Conservation (phyloP, 2,797 vertebrate species). For the Coilia nasus region DNA sequence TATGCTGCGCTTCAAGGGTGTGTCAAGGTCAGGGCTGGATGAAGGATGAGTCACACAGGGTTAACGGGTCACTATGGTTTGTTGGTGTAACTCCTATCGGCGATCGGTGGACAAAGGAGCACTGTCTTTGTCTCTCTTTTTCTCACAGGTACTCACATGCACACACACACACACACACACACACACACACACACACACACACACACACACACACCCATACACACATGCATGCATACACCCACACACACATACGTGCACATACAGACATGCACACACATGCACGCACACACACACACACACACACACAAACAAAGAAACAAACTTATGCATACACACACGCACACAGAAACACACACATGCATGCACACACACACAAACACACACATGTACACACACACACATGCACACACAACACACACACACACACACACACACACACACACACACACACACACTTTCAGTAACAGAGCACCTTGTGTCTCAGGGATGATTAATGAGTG, state of each 20-base stretch:
- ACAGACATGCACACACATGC: background rate
- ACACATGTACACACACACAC: too few species aligned
- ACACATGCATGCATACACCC: background rate
- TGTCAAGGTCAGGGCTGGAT: background rate
- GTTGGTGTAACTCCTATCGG: background rate
- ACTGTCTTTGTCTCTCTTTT: background rate
- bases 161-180: conserved; percentile 18
- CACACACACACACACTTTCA: background rate
- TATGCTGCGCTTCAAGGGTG: background rate
- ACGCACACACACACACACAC: background rate
- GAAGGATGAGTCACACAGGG: background rate
- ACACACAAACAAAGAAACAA: too few species aligned
- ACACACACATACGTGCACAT: background rate
- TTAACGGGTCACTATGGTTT: background rate
- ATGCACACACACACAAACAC: too few species aligned
- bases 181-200: conserved; percentile 12
- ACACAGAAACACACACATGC: too few species aligned
- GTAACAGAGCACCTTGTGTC: conserved; percentile 18
- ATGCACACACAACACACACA: background rate
- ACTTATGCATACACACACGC: too few species aligned
- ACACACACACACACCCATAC: conserved; percentile 19
- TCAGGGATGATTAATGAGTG: conserved; percentile 52
- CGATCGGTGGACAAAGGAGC: background rate
- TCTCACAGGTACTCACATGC: background rate
- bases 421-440: too few species aligned